Evolutionary conservation across 1,140 invertebrate species (phyloP).

Genomic region (Hypsibius dujardini): DNA sequence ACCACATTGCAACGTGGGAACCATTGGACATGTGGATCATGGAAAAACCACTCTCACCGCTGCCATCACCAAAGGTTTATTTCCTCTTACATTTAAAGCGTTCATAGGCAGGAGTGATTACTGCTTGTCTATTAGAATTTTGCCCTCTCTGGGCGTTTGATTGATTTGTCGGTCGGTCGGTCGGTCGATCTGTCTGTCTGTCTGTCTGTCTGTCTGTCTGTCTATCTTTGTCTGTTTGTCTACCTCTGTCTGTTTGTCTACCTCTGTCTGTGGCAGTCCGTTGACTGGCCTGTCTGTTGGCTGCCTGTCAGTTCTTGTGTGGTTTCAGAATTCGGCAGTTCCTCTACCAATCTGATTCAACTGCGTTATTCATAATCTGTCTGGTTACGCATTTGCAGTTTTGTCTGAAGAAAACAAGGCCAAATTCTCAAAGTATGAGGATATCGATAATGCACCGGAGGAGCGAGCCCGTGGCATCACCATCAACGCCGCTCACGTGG

Average conservation of each 20-base stretch:
- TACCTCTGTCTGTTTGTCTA: no score
- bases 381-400: not conserved
- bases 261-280: not conserved
- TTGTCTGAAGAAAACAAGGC: conserved; percentile 45
- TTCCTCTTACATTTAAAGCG: not conserved
- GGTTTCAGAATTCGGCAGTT: not conserved
- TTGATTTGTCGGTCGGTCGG: not conserved
- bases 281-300: not conserved
- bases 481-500: conserved; percentile 82
- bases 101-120: no score
- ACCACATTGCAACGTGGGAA: conserved; percentile 92
- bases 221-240: no score
- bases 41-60: conserved; percentile 93
- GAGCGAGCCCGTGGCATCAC: conserved; percentile 87
- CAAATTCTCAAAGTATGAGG: conserved; percentile 60
- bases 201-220: no score
- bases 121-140: no score
- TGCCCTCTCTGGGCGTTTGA: no score
- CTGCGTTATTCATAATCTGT: no score
- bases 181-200: not conserved
- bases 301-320: not conserved
- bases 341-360: no score
- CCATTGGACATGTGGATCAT: conserved; percentile 96
- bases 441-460: conserved; percentile 86
- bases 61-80: conserved; percentile 72